phyloP scores from a whole-genome alignment of 2,113 vertebrate genomes.

The Chiloscyllium plagiosum region DNA sequence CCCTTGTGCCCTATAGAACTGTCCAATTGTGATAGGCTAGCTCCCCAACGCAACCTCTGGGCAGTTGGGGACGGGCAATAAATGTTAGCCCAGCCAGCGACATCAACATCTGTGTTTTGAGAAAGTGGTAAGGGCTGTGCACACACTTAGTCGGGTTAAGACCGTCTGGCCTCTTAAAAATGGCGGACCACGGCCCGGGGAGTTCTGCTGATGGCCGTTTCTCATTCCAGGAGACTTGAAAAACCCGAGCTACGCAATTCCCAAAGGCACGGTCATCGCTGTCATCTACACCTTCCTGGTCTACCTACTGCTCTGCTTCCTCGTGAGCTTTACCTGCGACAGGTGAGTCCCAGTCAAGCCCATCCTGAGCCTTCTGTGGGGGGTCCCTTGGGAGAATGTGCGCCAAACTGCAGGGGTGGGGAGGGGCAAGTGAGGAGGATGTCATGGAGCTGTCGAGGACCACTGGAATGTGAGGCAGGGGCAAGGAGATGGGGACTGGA shows the following conservation, averaged over 20 bases:
- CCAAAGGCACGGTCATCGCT: conserved; percentile 74
- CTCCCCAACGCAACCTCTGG: not conserved
- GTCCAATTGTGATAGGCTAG: no score
- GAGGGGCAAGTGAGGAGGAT: no score
- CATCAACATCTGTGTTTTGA: no score
- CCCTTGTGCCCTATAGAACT: not conserved
- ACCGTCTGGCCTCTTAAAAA: no score
- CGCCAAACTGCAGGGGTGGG: fast-evolving
- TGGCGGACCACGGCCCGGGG: no score
- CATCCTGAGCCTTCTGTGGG: not conserved
- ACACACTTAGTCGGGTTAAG: no score
- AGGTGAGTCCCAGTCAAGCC: conserved; percentile 51
- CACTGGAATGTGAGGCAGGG: no score
- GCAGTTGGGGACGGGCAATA: not conserved
- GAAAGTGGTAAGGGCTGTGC: no score
- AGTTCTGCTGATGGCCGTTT: not conserved
- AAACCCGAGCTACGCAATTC: conserved; percentile 76
- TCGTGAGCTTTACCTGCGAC: conserved; percentile 74
- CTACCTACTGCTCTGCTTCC: conserved; percentile 70
- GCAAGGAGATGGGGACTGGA: no score
- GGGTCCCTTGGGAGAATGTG: not conserved
- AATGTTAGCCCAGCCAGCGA: not conserved
- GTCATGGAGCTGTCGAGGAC: no score
- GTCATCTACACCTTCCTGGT: conserved; percentile 74
- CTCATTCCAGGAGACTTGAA: conserved; percentile 68